phyloP scores from a whole-genome alignment of 1,140 invertebrate genomes.

The Rhagoletis zephyria region DNA sequence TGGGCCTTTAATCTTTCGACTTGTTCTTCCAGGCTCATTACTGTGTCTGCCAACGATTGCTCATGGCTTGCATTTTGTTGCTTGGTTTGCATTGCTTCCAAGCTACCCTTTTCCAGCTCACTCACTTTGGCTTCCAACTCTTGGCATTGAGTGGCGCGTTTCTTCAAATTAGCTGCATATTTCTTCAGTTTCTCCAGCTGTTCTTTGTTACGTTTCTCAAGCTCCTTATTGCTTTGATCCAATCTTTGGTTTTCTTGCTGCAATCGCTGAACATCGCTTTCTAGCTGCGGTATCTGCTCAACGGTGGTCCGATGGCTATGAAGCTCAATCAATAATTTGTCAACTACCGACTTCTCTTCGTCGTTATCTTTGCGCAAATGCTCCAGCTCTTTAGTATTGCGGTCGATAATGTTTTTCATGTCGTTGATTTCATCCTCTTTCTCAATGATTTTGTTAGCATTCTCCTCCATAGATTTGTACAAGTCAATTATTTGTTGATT shows the following conservation, averaged over 20 bases:
- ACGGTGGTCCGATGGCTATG: conserved; percentile 55
- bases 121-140: conserved; percentile 78
- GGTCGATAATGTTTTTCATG: conserved; percentile 60
- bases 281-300: conserved; percentile 46
- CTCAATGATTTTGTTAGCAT: conserved; percentile 63
- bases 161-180: conserved; percentile 82
- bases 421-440: conserved; percentile 64
- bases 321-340: conserved; percentile 62
- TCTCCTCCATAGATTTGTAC: conserved; percentile 65
- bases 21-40: conserved; percentile 18
- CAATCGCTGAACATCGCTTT: conserved; percentile 44
- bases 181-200: conserved; percentile 83
- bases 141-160: conserved; percentile 78
- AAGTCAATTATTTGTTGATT: conserved; percentile 66
- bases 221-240: conserved; percentile 69
- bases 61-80: background rate
- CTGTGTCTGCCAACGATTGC: background rate
- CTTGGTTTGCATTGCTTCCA: conserved; percentile 31
- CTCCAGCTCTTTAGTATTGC: conserved; percentile 75
- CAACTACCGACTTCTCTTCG: conserved; percentile 70
- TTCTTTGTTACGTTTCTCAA: conserved; percentile 74
- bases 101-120: conserved; percentile 58
- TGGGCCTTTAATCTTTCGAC: background rate
- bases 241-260: conserved; percentile 67
- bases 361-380: conserved; percentile 73